These are phyloP conservation scores for Oligia latruncula DNA, from an alignment of 2,888 invertebrate species.

Conservation along the genomic window DNA sequence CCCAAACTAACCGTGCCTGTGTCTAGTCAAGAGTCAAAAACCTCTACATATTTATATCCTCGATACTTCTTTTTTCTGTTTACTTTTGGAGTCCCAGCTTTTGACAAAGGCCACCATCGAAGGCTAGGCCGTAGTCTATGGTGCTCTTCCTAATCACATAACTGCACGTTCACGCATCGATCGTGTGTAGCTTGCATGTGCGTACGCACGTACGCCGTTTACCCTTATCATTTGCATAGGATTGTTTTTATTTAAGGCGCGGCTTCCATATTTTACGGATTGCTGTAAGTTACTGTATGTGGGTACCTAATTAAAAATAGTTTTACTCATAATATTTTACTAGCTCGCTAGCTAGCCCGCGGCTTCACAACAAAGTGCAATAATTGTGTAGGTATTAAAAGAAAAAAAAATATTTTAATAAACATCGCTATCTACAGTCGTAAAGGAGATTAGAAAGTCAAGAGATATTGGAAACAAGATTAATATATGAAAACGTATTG, in stretches of 20 bases:
- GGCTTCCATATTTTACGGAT: not conserved
- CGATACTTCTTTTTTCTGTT: not conserved
- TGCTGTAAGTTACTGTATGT: not conserved
- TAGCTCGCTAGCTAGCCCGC: not conserved
- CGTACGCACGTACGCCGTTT: slow-evolving; percentile 38
- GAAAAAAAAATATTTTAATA: slow-evolving; percentile 24
- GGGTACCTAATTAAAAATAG: not conserved
- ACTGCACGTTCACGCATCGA: not conserved
- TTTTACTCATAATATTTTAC: too few relatives aligned
- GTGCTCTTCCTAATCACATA: not conserved
- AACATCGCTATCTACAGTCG: slow-evolving; percentile 23
- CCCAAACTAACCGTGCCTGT: not conserved
- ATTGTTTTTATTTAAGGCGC: not conserved
- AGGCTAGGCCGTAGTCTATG: not conserved
- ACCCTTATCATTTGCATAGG: not conserved
- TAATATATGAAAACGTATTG: not conserved
- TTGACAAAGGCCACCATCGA: not conserved
- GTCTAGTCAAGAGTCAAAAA: not conserved
- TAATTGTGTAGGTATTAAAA: not conserved
- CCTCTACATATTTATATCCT: not conserved
- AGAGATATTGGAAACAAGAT: slow-evolving; percentile 23
- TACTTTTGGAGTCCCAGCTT: not conserved
- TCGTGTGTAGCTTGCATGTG: slow-evolving; percentile 27
- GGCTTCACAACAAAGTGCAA: not conserved
- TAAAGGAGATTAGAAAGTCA: slow-evolving; percentile 57